Evolutionary conservation across 1,140 invertebrate species (phyloP), one percentile per base, ranked within the genome.

Genomic region (Drosophila subobscura): DNA sequence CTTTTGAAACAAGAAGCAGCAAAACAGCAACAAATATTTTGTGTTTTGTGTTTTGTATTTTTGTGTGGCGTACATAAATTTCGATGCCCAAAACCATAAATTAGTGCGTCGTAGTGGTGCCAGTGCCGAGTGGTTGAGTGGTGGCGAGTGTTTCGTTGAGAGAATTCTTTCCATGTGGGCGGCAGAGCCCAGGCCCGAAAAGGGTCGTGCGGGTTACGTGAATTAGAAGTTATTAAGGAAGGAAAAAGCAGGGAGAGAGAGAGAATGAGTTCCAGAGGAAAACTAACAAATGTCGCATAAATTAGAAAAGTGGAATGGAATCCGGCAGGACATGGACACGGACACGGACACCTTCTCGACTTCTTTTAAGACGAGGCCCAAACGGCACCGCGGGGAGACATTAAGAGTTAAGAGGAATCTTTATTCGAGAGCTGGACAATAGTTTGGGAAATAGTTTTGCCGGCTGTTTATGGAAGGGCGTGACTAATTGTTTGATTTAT

Each of bases 401-500:
- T 85, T 81, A 86, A 74, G 49, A 79, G 58, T 63, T 54, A 49
- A 60, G 58, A 80, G 61, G 60, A 67, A 61, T 76, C 56, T 56
- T 42, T 10, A 14, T n/a, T 22, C 46, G 29, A 25, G 27, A 50
- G 76, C 56, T 79, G 81, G 81, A 81, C 81, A 85, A 59, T 64
- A 74, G 71, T 58, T 74, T 50, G 59, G 47, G 27, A 33, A 54
- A 76, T 67, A 72, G 71, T 76, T 66, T 46, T 20, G 16, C 16
- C 45, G 41, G 7, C 33, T 68, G 50, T 56, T 68, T 68, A 68
- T 72, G 40, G 67, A 41, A 4, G 57, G 65, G 57, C 81, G 67
- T 85, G 81, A 85, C 81, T 85, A 85, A 85, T 85, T 85, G 78
- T 86, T 85, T 85, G 81, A 85, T 85, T 85, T 85, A 85, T 85